phyloP scores from a whole-genome alignment of 2,888 invertebrate genomes.

The Cosmia trapezina region DNA sequence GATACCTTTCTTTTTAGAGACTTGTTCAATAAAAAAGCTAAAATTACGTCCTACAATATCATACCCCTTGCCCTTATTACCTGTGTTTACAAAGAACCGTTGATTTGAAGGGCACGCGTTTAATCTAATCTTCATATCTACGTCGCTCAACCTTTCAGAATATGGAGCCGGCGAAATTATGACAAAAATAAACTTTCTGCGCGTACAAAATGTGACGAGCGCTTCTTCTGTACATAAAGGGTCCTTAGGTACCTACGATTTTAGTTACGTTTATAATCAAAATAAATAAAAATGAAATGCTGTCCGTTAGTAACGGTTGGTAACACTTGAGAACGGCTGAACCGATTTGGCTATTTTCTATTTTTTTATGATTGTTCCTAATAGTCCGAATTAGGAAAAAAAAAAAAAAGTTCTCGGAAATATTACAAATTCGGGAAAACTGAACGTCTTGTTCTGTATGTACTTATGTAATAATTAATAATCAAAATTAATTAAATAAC shows the following conservation, averaged over 20 bases:
- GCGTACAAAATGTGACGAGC: conserved; percentile 35
- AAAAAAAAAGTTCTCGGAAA: not conserved
- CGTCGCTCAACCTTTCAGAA: conserved; percentile 51
- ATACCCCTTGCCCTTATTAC: conserved; percentile 41
- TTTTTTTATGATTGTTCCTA: not conserved
- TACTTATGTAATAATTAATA: too few species aligned
- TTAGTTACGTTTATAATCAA: not conserved
- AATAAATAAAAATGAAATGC: not conserved
- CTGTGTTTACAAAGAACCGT: conserved; percentile 53
- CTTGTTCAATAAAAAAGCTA: conserved; percentile 15
- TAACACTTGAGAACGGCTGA: not conserved
- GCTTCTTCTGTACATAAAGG: conserved; percentile 16
- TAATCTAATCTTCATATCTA: conserved; percentile 62
- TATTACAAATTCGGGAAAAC: not conserved
- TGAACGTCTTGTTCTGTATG: too few species aligned
- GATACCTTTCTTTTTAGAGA: not conserved
- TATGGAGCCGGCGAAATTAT: conserved; percentile 51
- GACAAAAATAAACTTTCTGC: conserved; percentile 42
- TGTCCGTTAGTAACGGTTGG: not conserved
- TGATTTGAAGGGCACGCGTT: conserved; percentile 62
- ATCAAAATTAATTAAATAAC: too few species aligned
- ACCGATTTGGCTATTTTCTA: too few species aligned
- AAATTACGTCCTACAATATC: conserved; percentile 35
- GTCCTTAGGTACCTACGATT: not conserved
- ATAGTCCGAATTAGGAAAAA: not conserved